Conservation (phyloP, 2,888 invertebrate genomes). For the Nomada goodeniana region DNA sequence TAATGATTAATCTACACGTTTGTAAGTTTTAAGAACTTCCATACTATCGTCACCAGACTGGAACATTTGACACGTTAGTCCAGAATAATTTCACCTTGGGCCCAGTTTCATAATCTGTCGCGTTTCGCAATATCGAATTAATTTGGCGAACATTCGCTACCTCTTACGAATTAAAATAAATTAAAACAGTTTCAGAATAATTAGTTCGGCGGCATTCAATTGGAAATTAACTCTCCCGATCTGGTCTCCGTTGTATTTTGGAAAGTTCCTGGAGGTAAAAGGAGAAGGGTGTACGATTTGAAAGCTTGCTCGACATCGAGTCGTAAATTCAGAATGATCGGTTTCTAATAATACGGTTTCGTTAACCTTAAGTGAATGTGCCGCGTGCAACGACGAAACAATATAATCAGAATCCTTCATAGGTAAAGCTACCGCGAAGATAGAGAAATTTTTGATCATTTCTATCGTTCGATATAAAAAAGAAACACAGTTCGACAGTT, state of each 20-base stretch:
- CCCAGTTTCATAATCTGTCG: constrained; percentile 39
- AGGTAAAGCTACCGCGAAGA: too few relatives aligned
- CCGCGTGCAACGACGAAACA: too few relatives aligned
- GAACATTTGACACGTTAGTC: constrained; percentile 16
- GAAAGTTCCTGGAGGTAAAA: constrained; percentile 1
- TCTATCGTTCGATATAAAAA: too few relatives aligned
- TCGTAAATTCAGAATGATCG: constrained; percentile 8
- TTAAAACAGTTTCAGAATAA: constrained; percentile 18
- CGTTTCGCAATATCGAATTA: constrained; percentile 53
- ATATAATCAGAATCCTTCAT: too few relatives aligned
- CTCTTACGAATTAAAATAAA: background rate
- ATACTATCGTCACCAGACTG: background rate
- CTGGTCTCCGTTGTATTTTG: background rate
- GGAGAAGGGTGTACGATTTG: constrained; percentile 4
- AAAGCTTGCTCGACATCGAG: constrained; percentile 8
- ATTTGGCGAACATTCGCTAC: constrained; percentile 2
- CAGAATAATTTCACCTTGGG: constrained; percentile 38
- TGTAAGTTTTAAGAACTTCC: background rate
- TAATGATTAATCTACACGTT: too few relatives aligned
- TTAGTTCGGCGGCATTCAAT: background rate
- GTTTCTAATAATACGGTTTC: constrained; percentile 1
- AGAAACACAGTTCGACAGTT: too few relatives aligned
- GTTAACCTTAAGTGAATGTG: too few relatives aligned
- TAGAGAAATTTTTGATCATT: too few relatives aligned
- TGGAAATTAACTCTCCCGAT: background rate